phyloP scores from a whole-genome alignment of 2,113 vertebrate genomes.

The Lanius collurio region DNA sequence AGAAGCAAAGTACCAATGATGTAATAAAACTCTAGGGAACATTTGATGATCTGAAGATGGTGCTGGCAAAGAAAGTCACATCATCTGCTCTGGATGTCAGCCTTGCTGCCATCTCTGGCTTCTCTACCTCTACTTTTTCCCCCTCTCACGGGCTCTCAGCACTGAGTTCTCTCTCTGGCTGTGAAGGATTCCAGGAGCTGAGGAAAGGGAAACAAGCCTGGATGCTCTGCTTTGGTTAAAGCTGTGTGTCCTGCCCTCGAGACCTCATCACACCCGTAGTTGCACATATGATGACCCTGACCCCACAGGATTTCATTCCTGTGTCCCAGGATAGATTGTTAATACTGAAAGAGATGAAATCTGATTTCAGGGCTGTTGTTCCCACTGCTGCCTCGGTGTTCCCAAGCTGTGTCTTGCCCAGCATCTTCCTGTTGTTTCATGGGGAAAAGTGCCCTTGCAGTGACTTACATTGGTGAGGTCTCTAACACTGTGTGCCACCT shows the following conservation, averaged over 20 bases:
- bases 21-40: background rate
- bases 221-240: background rate
- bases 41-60: background rate
- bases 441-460: background rate
- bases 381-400: background rate
- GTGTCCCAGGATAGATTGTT: background rate
- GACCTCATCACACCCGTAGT: too few relatives aligned
- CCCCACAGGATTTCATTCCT: background rate
- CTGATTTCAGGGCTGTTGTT: background rate
- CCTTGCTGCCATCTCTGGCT: background rate
- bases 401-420: background rate
- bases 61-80: background rate
- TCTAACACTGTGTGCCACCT: fast-evolving
- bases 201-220: fast-evolving
- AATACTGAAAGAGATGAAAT: background rate
- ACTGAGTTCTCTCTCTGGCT: background rate
- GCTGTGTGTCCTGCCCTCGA: background rate
- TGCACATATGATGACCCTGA: background rate
- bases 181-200: background rate
- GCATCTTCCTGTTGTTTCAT: background rate
- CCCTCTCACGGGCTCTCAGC: background rate
- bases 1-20: background rate
- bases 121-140: background rate
- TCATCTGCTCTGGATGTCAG: background rate
- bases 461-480: too few relatives aligned